A percentile compares a stretch with the other conserved stretches of the same genome.
These are phyloP conservation scores for Lathronympha strigana DNA, from an alignment of 2,888 invertebrate species.

Conservation along the genomic window DNA sequence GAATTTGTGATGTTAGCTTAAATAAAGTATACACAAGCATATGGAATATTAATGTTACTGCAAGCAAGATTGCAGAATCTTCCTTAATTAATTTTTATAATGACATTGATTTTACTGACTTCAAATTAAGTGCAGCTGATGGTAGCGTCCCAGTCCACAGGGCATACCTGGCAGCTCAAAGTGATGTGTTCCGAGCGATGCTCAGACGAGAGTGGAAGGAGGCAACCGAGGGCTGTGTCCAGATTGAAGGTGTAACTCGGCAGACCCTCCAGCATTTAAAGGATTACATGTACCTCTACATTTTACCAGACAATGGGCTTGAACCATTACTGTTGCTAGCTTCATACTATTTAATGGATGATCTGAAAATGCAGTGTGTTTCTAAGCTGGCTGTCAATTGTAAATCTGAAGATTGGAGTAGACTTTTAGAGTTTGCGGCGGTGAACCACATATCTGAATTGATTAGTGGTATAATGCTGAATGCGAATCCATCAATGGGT, in stretches of 20 bases:
- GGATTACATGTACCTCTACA: slow-evolving; percentile 9
- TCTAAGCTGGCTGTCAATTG: neutral
- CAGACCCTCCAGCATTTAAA: slow-evolving; percentile 13
- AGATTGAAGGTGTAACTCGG: slow-evolving; percentile 3
- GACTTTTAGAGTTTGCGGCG: neutral
- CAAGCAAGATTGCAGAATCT: neutral
- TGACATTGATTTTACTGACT: slow-evolving; percentile 1
- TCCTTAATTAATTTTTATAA: slow-evolving; percentile 1
- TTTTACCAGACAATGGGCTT: neutral
- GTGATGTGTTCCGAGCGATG: slow-evolving; percentile 7
- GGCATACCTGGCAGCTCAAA: slow-evolving; percentile 4
- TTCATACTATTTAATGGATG: slow-evolving; percentile 15
- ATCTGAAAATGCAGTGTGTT: slow-evolving; percentile 1
- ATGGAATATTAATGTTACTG: slow-evolving; percentile 4
- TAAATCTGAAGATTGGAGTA: neutral
- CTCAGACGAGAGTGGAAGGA: slow-evolving; percentile 9
- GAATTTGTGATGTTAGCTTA: neutral
- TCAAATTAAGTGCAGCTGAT: neutral
- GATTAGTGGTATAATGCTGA: neutral
- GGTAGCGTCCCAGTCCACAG: slow-evolving; percentile 7
- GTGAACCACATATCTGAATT: slow-evolving; percentile 4
- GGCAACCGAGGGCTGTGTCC: slow-evolving; percentile 1
- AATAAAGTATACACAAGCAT: neutral
- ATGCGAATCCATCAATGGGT: neutral
- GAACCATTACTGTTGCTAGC: neutral